Evolutionary conservation across 2,797 vertebrate species (phyloP).

Genomic region (Galago senegalensis): DNA sequence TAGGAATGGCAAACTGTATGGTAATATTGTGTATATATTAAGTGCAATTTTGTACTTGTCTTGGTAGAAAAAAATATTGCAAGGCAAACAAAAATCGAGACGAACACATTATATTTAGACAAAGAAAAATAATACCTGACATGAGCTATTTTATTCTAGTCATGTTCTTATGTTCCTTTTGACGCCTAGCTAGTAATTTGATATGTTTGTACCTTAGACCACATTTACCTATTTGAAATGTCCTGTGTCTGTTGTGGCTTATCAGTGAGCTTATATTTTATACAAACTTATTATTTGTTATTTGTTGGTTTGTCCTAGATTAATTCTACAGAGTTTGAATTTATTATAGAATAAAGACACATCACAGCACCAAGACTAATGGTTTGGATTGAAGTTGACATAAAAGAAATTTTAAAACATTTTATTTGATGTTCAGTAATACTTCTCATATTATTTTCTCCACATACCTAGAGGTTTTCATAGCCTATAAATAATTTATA

Average conservation of each 20-base stretch:
- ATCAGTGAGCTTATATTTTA: conserved; percentile 6
- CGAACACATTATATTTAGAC: not conserved
- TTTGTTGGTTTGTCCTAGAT: not conserved
- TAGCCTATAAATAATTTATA: not conserved
- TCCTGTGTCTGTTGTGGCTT: not conserved
- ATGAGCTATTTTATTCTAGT: not conserved
- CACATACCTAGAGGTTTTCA: not conserved
- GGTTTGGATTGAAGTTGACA: not conserved
- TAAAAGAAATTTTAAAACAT: not conserved
- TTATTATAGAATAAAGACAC: not conserved
- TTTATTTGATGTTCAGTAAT: not conserved
- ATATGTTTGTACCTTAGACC: not conserved
- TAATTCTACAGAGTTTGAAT: not conserved
- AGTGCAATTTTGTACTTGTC: not conserved
- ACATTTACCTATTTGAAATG: not conserved
- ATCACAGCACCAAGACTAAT: not conserved
- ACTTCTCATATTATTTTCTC: not conserved
- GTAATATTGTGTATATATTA: not conserved
- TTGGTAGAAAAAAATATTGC: not conserved
- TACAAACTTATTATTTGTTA: not conserved
- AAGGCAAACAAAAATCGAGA: not conserved
- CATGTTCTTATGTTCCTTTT: not conserved
- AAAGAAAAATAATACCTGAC: not conserved
- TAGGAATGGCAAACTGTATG: not conserved
- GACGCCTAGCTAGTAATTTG: not conserved